These are phyloP conservation scores for Tethea ocularis DNA, from an alignment of 2,888 invertebrate species.

Conservation along the genomic window DNA sequence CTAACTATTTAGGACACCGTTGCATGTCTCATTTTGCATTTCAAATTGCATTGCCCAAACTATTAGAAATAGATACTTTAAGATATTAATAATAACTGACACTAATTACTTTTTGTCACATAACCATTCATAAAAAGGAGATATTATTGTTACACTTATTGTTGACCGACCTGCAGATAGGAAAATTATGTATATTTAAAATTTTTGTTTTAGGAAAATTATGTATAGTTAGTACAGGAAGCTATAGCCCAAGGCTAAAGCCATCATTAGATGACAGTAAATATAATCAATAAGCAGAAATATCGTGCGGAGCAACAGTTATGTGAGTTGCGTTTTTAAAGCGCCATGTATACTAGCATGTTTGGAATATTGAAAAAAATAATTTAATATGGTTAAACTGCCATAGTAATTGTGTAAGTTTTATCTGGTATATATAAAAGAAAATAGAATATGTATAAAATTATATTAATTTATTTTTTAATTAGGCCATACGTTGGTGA, in stretches of 20 bases:
- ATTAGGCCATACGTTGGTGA: no score
- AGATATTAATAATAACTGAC: neutral
- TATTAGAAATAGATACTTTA: conserved; percentile 10
- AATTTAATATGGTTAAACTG: no score
- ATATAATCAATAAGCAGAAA: conserved; percentile 5
- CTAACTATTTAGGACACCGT: conserved; percentile 42
- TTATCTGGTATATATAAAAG: no score
- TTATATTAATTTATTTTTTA: no score
- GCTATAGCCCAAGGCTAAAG: neutral
- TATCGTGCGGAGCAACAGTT: conserved; percentile 1
- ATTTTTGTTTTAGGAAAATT: no score
- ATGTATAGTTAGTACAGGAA: neutral
- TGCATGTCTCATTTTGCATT: conserved; percentile 37
- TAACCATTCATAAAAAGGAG: no score
- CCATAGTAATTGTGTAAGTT: no score
- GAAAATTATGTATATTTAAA: neutral
- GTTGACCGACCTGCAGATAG: no score
- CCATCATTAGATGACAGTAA: neutral
- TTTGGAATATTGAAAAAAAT: no score
- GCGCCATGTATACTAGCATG: neutral
- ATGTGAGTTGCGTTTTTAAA: neutral
- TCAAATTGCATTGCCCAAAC: conserved; percentile 30
- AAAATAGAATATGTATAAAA: no score
- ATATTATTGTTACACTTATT: no score
- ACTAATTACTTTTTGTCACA: neutral